Base-by-base conservation (phyloP, 2,113 vertebrate species). In the Solenodon paradoxus region DNA sequence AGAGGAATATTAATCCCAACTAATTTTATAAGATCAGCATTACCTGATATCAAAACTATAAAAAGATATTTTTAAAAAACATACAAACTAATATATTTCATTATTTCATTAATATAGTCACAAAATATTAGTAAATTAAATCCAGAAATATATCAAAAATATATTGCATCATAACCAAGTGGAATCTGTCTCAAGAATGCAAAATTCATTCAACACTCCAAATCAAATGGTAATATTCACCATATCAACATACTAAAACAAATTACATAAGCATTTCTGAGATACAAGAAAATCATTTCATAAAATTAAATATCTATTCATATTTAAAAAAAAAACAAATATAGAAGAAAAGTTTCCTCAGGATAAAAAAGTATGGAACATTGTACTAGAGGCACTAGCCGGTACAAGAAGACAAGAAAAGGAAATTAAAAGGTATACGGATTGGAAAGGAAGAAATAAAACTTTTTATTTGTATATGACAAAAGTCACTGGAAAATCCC, bases 271-370 rank as follows among this genome's bases (percentile, higher is more conserved):
- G 19, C 38, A 63, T 83, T 26, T 88, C 22, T 63, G 51, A 83
- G 24, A 32, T 35, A 26, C 11, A 79, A 69, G 9, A 20, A 59
- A 95, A 66, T 22, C 42, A 53, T 45, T 83, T 72, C n/a, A 77
- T 42, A 88, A 91, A 88, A 53, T 57, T 84, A 20, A 79, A 72
- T 55, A 89, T 51, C 24, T 24, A 84, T 84, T 88, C 63, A 75
- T 28, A 69, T 71, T 28, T 90, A 81, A 91, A 91, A 93, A 51
- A 90, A 90, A 90, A 75, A 22, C 12, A 91, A 53, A 9, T 68
- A 77, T 22, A 61, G 57, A 89, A 84, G 17, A 83, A 17, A n/a
- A 59, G 30, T 13, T 55, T 92, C 63, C 75, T 89, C n/a, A 61
- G 35, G 19, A 30, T 85, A 57, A 75, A 45, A 69, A 53, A 90